phyloP scores from a whole-genome alignment of 2,888 invertebrate species.

The Noctua fimbriata region DNA sequence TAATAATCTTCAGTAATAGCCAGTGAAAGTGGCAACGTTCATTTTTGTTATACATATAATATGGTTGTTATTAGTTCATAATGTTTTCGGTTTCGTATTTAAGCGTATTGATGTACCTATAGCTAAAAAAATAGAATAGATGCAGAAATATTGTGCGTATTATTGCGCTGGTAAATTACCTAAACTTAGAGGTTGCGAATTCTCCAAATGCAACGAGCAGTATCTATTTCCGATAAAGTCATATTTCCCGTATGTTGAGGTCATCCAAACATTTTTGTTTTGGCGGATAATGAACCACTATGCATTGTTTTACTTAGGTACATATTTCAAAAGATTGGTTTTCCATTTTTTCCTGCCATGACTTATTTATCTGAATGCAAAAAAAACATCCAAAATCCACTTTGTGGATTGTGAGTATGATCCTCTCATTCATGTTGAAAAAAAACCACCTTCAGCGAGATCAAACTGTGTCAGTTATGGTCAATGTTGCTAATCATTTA shows the following conservation, averaged over 20 bases:
- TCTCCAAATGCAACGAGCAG: constrained; percentile 49
- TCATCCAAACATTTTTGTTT: background rate
- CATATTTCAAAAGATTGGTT: background rate
- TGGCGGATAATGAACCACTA: background rate
- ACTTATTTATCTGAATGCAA: background rate
- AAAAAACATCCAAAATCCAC: background rate
- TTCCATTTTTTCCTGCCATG: background rate
- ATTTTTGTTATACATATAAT: background rate
- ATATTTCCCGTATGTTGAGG: background rate
- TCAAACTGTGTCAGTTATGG: constrained; percentile 21
- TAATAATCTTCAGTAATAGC: constrained; percentile 12
- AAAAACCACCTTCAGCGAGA: constrained; percentile 22
- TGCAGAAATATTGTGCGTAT: background rate
- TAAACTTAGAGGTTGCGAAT: background rate
- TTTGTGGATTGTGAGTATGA: background rate
- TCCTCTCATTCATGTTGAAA: constrained; percentile 3
- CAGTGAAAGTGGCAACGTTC: background rate
- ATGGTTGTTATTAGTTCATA: background rate
- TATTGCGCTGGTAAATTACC: background rate
- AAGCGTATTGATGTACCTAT: background rate
- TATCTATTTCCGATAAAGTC: background rate
- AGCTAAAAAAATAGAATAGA: background rate
- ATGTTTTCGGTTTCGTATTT: background rate
- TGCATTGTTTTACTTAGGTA: background rate
- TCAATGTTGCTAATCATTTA: constrained; percentile 43